Evolutionary conservation across 2,888 invertebrate species (phyloP).

Genomic region (Trissolcus japonicus): DNA sequence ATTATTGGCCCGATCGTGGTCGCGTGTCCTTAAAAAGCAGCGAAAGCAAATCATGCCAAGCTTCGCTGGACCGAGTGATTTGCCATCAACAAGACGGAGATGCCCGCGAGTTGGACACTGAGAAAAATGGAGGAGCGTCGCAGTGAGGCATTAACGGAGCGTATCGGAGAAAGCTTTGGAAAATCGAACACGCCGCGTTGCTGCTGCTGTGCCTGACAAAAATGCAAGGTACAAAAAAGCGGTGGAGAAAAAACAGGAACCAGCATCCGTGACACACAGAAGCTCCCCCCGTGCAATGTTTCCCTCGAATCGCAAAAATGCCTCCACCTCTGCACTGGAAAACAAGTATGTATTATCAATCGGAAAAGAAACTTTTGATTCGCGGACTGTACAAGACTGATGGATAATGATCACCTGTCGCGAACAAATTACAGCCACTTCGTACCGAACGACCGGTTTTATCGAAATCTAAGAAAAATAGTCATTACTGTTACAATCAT

Average conservation of each 20-base stretch:
- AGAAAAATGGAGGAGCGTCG: slow-evolving; percentile 64
- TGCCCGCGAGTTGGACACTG: slow-evolving; percentile 54
- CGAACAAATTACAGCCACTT: slow-evolving; percentile 28
- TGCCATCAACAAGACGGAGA: slow-evolving; percentile 59
- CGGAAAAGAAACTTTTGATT: slow-evolving; percentile 28
- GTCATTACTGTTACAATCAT: neutral
- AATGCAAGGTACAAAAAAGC: slow-evolving; percentile 14
- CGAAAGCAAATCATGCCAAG: slow-evolving; percentile 65
- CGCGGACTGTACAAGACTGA: slow-evolving; percentile 16
- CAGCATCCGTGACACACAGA: slow-evolving; percentile 22
- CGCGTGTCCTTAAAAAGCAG: slow-evolving; percentile 58
- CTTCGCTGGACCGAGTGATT: slow-evolving; percentile 59
- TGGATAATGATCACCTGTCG: slow-evolving; percentile 41
- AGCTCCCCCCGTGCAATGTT: slow-evolving; percentile 8
- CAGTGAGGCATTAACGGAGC: slow-evolving; percentile 72
- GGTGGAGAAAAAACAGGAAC: slow-evolving; percentile 15
- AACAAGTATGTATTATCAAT: slow-evolving; percentile 49
- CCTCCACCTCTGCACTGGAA: slow-evolving; percentile 28
- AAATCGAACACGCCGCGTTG: slow-evolving; percentile 59
- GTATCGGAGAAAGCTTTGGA: slow-evolving; percentile 72
- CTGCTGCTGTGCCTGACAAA: slow-evolving; percentile 35
- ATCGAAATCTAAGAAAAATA: neutral
- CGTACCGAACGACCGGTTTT: slow-evolving; percentile 14
- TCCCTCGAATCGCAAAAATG: slow-evolving; percentile 14
- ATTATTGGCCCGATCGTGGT: slow-evolving; percentile 57